Base-by-base conservation (phyloP, 2,797 vertebrate species). In the Crocidura indochinensis region DNA sequence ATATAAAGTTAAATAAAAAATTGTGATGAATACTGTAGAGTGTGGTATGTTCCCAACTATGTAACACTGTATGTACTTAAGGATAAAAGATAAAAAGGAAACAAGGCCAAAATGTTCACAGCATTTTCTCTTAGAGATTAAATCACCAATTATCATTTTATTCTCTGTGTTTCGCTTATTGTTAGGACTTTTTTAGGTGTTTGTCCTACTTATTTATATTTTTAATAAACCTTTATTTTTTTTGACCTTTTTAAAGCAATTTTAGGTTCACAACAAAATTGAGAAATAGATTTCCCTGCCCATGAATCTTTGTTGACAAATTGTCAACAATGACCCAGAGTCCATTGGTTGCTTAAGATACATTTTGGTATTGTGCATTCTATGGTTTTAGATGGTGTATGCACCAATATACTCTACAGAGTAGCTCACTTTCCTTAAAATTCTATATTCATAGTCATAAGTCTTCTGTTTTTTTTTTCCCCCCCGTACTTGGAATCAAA, bases 21-120 rank as follows among this genome's bases (percentile, higher is more conserved):
- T 65, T 8, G n/a, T 51, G 44, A 44, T 47, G 47, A 88, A 91
- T 91, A 84, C 62, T 31, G 0, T 27, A 10, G 47, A 14, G 2
- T 73, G 3, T 75, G 38, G 4, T 64, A 51, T 85, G 31, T 51
- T 85, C 27, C 26, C 27, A 84, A 64, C 10, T 88, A 60, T 17
- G 29, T 69, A 44, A 92, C 72, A 62, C n/a, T 10, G 60, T 31
- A 0, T 31, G 0, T 53, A 86, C 26, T 91, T 15, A 51, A 56
- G 31, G 12, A 87, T 78, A 78, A 46, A 82, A 76, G 60, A 88
- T 68, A 14, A 88, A 31, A 73, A 47, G 65, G 15, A 94, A 84
- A 91, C n/a, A 88, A 87, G 71, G 27, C 44, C 27, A 85, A 85
- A 89, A 77, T 74, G 0, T 90, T 78, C 81, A 73, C 38, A 80